Percentiles rank a stretch among this genome's conserved stretches.
These are phyloP conservation scores for Tiphia femorata DNA, from an alignment of 2,888 invertebrate species.

Conservation along the genomic window DNA sequence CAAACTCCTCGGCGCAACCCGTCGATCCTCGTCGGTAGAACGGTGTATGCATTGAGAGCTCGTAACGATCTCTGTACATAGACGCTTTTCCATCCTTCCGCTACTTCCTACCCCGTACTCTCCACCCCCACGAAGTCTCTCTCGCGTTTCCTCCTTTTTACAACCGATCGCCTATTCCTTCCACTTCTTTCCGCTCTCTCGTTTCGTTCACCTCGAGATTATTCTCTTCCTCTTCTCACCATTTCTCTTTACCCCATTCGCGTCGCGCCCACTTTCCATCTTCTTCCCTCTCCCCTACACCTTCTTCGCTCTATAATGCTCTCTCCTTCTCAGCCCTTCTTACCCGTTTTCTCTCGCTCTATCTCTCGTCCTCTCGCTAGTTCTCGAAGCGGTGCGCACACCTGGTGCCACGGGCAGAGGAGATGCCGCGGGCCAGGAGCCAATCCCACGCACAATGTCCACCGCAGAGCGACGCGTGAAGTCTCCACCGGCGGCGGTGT, in stretches of 20 bases:
- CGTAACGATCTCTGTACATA: constrained; percentile 35
- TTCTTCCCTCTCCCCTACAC: neutral
- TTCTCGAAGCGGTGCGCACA: constrained; percentile 12
- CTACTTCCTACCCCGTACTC: constrained; percentile 5
- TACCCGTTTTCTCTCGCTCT: neutral
- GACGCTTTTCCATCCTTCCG: neutral
- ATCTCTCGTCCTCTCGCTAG: neutral
- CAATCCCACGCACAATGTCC: constrained; percentile 50
- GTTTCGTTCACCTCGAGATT: neutral
- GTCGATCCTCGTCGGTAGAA: no score
- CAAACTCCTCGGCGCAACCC: constrained; percentile 22
- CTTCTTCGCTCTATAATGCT: neutral
- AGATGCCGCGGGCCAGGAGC: constrained; percentile 16
- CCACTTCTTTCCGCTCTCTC: neutral
- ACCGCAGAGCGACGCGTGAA: constrained; percentile 34
- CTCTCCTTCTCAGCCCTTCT: neutral
- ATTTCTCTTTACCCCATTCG: neutral
- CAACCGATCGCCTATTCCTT: neutral
- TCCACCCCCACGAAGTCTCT: constrained; percentile 1
- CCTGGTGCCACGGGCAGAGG: constrained; percentile 31
- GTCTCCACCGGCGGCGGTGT: constrained; percentile 43
- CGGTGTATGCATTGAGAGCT: no score
- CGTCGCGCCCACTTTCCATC: neutral
- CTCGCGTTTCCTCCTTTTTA: neutral
- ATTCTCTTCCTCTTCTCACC: neutral